Base-by-base conservation (phyloP, 2,797 vertebrate species). In the Pangasius krempfi region DNA sequence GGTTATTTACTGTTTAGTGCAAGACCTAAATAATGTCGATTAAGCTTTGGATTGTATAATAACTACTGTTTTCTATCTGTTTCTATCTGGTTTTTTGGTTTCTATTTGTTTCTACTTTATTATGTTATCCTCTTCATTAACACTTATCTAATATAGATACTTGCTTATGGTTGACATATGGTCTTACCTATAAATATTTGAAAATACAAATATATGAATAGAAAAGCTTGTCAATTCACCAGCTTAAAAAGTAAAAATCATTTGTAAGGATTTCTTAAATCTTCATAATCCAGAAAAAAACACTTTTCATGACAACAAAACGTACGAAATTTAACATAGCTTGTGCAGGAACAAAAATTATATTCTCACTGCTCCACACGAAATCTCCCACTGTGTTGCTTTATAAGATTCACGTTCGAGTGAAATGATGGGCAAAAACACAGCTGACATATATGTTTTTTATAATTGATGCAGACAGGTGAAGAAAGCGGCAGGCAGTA, bases 381-480 rank as follows among this genome's bases (percentile, higher is more conserved):
- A 96, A 95, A 96, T 96, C 93, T 93, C 95, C 96, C 94, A 96
- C 95, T 92, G 96, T 90, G 95, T 95, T 94, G 96, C 95, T 97
- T 97, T 94, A 89, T 81, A 70, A 97, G 95, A 93, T 93, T 95
- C 93, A 94, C 93, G 96, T 94, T 95, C 95, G 97, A 96, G 96
- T 96, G 96, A 97, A 97, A 97, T 96, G 94, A 97, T 97, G 94
- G 94, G 93, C 95, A 93, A 94, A 96, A 97, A 97, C 96, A 96
- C 95, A 96, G 94, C 95, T 97, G 97, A 97, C 96, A 96, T 97
- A 97, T 97, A 97, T 97, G 97, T 96, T 68, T 62, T 98, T 97
- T 97, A 95, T 96, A 98, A 98, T 98, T 98, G 97, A 97, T 96
- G 96, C 95, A 96, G 96, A 95, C 95, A 96, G 96, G 95, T 94